These are phyloP conservation scores for Phortica variegata DNA, from an alignment of 1,140 invertebrate genomes.

Conservation along the genomic window DNA sequence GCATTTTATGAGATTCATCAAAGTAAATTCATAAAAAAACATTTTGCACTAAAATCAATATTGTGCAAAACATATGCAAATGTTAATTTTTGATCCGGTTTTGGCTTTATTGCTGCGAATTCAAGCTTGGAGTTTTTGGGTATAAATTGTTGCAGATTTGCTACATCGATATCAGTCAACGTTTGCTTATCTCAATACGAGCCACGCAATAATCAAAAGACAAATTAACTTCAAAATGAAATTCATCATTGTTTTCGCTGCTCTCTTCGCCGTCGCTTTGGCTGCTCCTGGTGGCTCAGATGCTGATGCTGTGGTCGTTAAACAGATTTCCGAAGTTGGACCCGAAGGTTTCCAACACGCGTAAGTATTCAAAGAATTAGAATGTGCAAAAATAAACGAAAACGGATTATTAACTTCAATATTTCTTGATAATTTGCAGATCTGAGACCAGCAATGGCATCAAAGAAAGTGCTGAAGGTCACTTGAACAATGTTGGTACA, in stretches of 20 bases:
- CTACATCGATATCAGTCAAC: too few species aligned
- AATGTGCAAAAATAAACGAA: background rate
- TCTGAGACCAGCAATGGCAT: conserved; percentile 67
- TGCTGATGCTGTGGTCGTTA: conserved; percentile 29
- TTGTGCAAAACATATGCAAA: background rate
- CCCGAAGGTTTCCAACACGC: conserved; percentile 48
- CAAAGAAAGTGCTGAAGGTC: conserved; percentile 62
- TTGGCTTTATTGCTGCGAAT: background rate
- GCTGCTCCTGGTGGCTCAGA: conserved; percentile 29
- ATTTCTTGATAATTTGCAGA: background rate
- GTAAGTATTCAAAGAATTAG: conserved; percentile 36
- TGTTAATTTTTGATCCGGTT: background rate
- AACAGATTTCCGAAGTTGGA: conserved; percentile 29
- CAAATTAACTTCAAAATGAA: conserved; percentile 35
- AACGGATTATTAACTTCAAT: background rate
- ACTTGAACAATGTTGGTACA: conserved; percentile 60
- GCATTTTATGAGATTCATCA: too few species aligned
- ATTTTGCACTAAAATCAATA: background rate
- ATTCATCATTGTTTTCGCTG: conserved; percentile 32
- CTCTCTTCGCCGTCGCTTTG: conserved; percentile 14
- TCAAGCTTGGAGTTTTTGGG: too few species aligned
- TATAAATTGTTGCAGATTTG: too few species aligned
- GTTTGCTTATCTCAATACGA: too few species aligned
- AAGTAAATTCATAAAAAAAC: too few species aligned
- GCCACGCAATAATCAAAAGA: too few species aligned